Conservation (phyloP, 2,113 vertebrate genomes). For the Probosciger aterrimus region DNA sequence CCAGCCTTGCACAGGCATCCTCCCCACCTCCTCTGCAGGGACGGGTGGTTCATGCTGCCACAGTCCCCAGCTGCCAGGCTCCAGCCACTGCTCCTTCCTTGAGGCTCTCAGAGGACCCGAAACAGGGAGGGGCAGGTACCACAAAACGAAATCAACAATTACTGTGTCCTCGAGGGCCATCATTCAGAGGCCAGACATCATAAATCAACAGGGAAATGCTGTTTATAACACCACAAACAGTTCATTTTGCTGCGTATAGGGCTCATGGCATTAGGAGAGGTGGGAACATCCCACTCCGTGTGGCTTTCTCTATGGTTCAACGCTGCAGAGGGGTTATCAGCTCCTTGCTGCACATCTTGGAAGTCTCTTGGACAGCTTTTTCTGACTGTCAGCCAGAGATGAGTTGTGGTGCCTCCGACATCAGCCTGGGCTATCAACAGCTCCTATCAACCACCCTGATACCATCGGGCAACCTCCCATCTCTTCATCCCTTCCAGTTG, state of each 20-base stretch:
- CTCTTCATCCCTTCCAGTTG: neutral
- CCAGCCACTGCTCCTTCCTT: neutral
- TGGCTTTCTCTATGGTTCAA: neutral
- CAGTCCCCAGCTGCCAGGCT: neutral
- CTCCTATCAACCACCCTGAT: neutral
- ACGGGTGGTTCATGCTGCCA: rapidly evolving
- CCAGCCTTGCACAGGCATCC: neutral
- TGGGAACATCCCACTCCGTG: rapidly evolving
- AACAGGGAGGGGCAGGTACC: neutral
- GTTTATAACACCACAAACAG: rapidly evolving
- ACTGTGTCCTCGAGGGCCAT: neutral
- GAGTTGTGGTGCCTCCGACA: neutral
- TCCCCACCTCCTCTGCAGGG: neutral
- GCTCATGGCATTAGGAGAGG: neutral
- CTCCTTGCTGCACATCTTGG: neutral
- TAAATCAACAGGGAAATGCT: neutral
- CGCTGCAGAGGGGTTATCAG: neutral
- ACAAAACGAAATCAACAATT: neutral
- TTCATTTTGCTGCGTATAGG: neutral
- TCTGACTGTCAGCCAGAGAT: neutral
- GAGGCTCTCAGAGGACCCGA: rapidly evolving
- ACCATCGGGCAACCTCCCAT: neutral
- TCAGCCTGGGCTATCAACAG: neutral
- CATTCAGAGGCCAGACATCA: neutral
- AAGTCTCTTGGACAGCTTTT: neutral